Evolutionary conservation across 2,888 invertebrate species (phyloP).

Genomic region (Allophyes oxyacanthae): DNA sequence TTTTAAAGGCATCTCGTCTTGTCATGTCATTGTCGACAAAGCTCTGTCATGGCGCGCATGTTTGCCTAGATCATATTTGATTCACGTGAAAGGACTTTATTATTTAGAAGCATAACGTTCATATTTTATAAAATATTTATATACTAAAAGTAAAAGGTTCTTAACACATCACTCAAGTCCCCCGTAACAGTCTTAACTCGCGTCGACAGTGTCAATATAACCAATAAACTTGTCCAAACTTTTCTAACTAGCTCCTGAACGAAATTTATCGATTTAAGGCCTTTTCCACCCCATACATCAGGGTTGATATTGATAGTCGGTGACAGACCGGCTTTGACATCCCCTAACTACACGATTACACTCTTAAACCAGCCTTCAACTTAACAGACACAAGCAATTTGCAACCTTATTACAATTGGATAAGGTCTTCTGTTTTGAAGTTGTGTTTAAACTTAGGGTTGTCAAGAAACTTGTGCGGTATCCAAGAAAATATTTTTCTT

Average conservation of each 20-base stretch:
- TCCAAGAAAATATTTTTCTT: conserved; percentile 82
- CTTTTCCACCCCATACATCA: conserved; percentile 86
- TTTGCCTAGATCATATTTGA: no score
- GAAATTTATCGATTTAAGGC: conserved; percentile 85
- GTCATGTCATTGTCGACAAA: no score
- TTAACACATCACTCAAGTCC: conserved; percentile 10
- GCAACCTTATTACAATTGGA: conserved; percentile 52
- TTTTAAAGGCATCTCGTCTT: no score
- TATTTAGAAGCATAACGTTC: neutral
- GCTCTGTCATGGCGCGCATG: no score
- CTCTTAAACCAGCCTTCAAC: conserved; percentile 40
- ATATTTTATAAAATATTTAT: conserved; percentile 4
- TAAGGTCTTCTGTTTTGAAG: conserved; percentile 44
- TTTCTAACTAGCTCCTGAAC: conserved; percentile 82
- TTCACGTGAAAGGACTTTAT: neutral
- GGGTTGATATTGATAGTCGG: conserved; percentile 85
- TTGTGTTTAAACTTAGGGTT: conserved; percentile 53
- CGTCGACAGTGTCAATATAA: conserved; percentile 81
- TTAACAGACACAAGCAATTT: conserved; percentile 14
- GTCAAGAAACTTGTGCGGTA: conserved; percentile 74
- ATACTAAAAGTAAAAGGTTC: conserved; percentile 22
- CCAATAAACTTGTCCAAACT: conserved; percentile 81
- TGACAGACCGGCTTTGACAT: conserved; percentile 78
- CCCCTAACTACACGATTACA: conserved; percentile 68
- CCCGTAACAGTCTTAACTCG: conserved; percentile 58